Conservation (phyloP, 2,797 vertebrate genomes). For the Malacoraja senta region DNA sequence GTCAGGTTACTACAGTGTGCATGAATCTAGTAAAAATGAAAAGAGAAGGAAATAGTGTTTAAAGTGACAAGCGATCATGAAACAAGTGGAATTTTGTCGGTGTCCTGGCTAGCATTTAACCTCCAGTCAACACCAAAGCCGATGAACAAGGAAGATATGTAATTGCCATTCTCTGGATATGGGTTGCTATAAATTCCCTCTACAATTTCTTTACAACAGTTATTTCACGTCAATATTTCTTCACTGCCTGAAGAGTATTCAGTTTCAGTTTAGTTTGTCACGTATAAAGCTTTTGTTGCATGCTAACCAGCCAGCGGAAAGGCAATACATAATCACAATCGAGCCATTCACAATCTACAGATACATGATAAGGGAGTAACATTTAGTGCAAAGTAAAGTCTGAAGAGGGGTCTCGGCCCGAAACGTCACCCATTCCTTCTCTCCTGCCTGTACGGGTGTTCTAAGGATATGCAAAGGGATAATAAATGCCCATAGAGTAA, state of each 20-base stretch:
- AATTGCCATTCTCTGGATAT: background rate
- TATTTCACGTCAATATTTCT: background rate
- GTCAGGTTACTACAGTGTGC: background rate
- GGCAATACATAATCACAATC: no score
- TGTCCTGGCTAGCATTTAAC: background rate
- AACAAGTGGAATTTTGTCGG: background rate
- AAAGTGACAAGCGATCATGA: background rate
- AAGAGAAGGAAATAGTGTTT: background rate
- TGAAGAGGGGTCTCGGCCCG: no score
- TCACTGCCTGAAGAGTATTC: background rate
- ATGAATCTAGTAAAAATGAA: background rate
- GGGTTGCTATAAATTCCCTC: background rate
- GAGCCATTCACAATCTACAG: no score
- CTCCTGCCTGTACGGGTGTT: no score
- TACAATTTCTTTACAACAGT: background rate
- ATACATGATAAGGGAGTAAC: no score
- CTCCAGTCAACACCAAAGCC: background rate
- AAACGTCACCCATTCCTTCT: no score
- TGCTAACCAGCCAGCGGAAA: no score
- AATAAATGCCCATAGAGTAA: background rate
- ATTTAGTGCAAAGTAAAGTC: no score
- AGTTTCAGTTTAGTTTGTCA: no score
- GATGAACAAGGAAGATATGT: background rate
- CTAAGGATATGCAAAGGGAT: background rate
- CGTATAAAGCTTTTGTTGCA: no score